These are phyloP conservation scores for Brachyopa scutellaris DNA, from an alignment of 2,888 invertebrate species.

Conservation along the genomic window DNA sequence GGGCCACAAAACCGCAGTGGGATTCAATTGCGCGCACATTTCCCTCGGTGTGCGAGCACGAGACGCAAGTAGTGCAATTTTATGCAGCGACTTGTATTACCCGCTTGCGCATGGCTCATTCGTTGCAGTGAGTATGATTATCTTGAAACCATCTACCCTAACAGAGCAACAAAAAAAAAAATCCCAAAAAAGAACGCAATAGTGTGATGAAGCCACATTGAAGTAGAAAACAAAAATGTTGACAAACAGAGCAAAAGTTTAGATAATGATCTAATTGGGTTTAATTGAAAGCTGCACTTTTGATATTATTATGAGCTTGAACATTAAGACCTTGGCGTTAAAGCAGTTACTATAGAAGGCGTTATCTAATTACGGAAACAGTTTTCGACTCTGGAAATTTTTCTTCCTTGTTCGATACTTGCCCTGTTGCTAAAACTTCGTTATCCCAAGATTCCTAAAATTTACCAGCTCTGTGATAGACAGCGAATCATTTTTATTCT, in stretches of 20 bases:
- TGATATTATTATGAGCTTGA: no score
- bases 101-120: slow-evolving; percentile 39
- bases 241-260: no score
- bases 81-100: slow-evolving; percentile 60
- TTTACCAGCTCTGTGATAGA: no score
- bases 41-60: slow-evolving; percentile 10
- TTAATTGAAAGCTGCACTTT: background rate
- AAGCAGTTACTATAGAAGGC: no score
- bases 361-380: no score
- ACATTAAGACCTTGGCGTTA: no score
- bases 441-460: no score
- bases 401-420: no score
- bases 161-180: slow-evolving; percentile 7
- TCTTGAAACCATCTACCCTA: slow-evolving; percentile 61
- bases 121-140: slow-evolving; percentile 43
- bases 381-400: no score
- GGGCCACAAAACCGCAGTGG: slow-evolving; percentile 49
- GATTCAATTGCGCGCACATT: slow-evolving; percentile 62
- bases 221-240: no score
- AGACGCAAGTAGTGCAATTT: slow-evolving; percentile 47
- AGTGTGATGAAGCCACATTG: slow-evolving; percentile 22
- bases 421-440: no score
- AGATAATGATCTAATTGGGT: slow-evolving; percentile 14
- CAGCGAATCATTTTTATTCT: no score
- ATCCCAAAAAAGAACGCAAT: slow-evolving; percentile 9